Conservation (phyloP, 1,140 invertebrate genomes). For the Bradynema listronoti region DNA sequence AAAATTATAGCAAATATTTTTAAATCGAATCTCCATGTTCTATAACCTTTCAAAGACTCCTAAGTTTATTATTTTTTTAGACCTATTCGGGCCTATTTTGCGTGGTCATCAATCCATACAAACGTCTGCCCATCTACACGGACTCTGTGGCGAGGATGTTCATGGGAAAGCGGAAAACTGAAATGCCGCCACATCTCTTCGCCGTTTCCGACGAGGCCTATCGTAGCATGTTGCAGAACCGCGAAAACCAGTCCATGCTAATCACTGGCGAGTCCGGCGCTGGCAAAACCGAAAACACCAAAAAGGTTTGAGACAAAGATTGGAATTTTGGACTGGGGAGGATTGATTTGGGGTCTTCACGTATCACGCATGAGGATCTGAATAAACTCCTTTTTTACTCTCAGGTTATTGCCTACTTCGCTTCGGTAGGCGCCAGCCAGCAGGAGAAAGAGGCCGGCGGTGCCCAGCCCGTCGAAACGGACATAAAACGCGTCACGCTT, state of each 20-base stretch:
- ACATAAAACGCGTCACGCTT: constrained; percentile 59
- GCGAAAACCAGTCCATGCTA: constrained; percentile 96
- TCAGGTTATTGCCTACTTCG: constrained; percentile 65
- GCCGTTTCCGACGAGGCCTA: constrained; percentile 99
- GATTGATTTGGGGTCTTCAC: no score
- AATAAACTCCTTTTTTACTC: no score
- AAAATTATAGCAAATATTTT: no score
- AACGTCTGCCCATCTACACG: constrained; percentile 98
- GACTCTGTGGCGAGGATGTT: constrained; percentile 88
- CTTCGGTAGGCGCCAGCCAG: constrained; percentile 63
- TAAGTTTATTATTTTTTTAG: constrained; percentile 61
- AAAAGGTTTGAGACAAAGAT: constrained; percentile 61
- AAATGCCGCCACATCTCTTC: constrained; percentile 74
- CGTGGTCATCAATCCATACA: constrained; percentile 99
- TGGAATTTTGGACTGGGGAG: not conserved
- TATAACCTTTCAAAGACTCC: no score
- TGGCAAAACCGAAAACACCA: constrained; percentile 68
- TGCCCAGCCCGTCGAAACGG: constrained; percentile 8
- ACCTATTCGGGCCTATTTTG: constrained; percentile 99
- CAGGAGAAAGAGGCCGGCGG: constrained; percentile 20
- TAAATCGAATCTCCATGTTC: no score
- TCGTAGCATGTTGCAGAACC: constrained; percentile 97
- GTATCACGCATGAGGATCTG: no score
- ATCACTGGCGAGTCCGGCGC: constrained; percentile 73
- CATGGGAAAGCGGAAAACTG: constrained; percentile 95